phyloP scores from a whole-genome alignment of 2,797 vertebrate species.

The Leuciscus waleckii region DNA sequence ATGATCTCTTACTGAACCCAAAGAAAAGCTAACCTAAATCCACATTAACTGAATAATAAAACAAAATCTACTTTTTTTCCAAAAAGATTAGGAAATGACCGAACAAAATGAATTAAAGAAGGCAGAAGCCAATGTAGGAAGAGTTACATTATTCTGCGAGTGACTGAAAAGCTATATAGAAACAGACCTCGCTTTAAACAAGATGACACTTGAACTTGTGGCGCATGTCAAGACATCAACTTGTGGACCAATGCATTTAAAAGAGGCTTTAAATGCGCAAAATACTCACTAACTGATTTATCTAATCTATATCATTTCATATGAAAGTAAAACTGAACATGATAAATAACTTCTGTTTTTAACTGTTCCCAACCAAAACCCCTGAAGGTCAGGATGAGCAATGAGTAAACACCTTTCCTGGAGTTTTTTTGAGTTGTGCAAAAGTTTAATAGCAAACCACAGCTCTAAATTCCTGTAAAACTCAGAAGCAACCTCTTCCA shows the following conservation, averaged over 20 bases:
- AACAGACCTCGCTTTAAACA: not conserved
- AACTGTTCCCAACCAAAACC: not conserved
- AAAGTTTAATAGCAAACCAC: conserved; percentile 19
- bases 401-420: not conserved
- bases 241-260: not conserved
- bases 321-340: not conserved
- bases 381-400: conserved; percentile 9
- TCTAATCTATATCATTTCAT: no score
- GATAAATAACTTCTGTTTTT: not conserved
- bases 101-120: not conserved
- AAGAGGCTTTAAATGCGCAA: not conserved
- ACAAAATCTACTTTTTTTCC: not conserved
- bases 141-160: not conserved
- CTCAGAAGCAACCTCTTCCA: conserved; percentile 14
- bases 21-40: not conserved
- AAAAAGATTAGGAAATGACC: not conserved
- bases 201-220: not conserved
- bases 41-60: not conserved
- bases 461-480: conserved; percentile 23
- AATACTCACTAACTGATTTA: no score
- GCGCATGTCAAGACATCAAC: not conserved
- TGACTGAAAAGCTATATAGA: not conserved
- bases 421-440: not conserved
- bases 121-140: no score
- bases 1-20: not conserved